Evolutionary conservation across 2,888 invertebrate species (phyloP).

Genomic region (Acleris holmiana): DNA sequence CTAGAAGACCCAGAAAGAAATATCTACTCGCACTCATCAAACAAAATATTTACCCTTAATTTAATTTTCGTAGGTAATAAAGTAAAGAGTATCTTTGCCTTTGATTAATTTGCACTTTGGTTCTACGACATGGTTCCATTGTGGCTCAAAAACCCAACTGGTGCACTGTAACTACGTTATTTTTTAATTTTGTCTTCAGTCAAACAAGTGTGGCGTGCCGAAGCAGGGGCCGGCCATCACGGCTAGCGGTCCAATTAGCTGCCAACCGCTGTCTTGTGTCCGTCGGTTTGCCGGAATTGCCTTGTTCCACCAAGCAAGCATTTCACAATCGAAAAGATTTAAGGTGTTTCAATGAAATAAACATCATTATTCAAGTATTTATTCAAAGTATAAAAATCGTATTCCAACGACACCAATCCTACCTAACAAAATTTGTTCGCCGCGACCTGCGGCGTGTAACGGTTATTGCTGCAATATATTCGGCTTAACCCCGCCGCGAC

Average conservation of each 20-base stretch:
- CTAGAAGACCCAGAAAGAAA: too few relatives aligned
- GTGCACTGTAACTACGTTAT: too few relatives aligned
- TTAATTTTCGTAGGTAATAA: too few relatives aligned
- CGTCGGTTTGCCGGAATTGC: neutral
- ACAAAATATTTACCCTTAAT: too few relatives aligned
- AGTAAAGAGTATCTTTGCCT: too few relatives aligned
- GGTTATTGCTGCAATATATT: slow-evolving; percentile 52
- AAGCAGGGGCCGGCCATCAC: too few relatives aligned
- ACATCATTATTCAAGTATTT: slow-evolving; percentile 42
- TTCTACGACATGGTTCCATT: too few relatives aligned
- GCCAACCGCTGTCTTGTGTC: slow-evolving; percentile 17
- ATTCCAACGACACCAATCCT: slow-evolving; percentile 35
- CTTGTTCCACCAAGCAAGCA: neutral
- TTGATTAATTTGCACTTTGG: too few relatives aligned
- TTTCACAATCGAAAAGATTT: neutral
- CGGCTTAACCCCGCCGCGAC: slow-evolving; percentile 45
- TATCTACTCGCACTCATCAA: too few relatives aligned
- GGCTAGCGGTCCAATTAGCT: slow-evolving; percentile 16
- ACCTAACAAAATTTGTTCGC: slow-evolving; percentile 39
- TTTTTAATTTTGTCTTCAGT: too few relatives aligned
- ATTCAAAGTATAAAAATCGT: slow-evolving; percentile 36
- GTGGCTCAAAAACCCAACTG: too few relatives aligned
- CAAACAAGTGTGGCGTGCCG: too few relatives aligned
- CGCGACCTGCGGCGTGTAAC: slow-evolving; percentile 45
- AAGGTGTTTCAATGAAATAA: slow-evolving; percentile 29